Evolutionary conservation across 2,888 invertebrate species (phyloP).

Genomic region (Chrysolina haemoptera): DNA sequence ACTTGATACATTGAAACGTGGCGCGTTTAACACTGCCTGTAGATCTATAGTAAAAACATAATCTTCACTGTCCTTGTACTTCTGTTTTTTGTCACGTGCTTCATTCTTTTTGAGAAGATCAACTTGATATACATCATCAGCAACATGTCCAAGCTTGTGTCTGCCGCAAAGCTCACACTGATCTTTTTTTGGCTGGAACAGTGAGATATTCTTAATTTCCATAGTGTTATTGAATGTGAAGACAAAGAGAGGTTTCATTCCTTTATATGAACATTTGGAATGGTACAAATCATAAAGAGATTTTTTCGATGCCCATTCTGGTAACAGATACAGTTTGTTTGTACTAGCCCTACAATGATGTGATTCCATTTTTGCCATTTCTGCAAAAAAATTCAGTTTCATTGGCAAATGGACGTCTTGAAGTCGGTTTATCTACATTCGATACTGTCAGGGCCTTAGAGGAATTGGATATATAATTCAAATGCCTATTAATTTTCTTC

Average conservation of each 20-base stretch:
- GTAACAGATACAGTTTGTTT: constrained; percentile 5
- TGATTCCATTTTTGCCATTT: constrained; percentile 25
- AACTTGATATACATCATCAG: neutral
- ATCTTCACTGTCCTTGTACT: constrained; percentile 22
- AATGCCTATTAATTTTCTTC: constrained; percentile 8
- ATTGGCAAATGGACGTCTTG: neutral
- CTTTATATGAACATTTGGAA: neutral
- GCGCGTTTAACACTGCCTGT: constrained; percentile 34
- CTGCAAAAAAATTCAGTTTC: constrained; percentile 43
- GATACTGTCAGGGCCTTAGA: neutral
- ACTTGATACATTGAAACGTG: constrained; percentile 34
- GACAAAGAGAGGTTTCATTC: constrained; percentile 9
- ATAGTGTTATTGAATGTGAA: neutral
- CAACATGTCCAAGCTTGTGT: constrained; percentile 2
- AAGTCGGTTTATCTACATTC: neutral
- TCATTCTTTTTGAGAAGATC: constrained; percentile 27
- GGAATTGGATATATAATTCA: neutral
- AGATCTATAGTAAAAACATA: constrained; percentile 37
- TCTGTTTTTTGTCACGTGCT: constrained; percentile 27
- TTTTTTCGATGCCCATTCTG: neutral
- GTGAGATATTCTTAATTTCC: constrained; percentile 28
- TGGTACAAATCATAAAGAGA: neutral
- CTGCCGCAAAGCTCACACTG: constrained; percentile 33
- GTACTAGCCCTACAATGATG: constrained; percentile 27
- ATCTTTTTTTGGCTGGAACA: constrained; percentile 37